A percentile compares a stretch with the other conserved stretches of the same genome.
These are phyloP conservation scores for Clavelina lepadiformis DNA, from an alignment of 23 tunicate species.

Conservation along the genomic window DNA sequence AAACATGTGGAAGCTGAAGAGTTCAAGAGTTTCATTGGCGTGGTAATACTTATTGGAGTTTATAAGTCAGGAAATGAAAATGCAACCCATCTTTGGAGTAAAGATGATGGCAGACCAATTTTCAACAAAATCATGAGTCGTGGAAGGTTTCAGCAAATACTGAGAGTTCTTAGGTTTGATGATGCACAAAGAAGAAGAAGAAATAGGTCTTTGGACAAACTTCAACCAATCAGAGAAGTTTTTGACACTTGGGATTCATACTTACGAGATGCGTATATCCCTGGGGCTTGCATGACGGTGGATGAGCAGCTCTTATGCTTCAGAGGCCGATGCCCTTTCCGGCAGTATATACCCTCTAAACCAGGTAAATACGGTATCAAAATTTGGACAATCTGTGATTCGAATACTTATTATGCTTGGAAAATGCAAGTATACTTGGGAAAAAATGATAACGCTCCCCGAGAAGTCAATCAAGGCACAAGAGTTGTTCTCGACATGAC, in stretches of 20 bases:
- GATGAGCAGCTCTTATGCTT: constrained; percentile 22
- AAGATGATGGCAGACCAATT: constrained; percentile 22
- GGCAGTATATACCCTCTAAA: constrained; percentile 19
- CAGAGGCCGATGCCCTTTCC: constrained; percentile 26
- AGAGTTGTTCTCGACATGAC: constrained; percentile 21
- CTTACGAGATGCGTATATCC: constrained; percentile 29
- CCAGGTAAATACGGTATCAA: constrained; percentile 24
- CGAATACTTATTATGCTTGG: constrained; percentile 25
- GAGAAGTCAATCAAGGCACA: constrained; percentile 30
- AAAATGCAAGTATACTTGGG: constrained; percentile 19
- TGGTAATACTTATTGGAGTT: constrained; percentile 19
- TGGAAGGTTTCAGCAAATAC: constrained; percentile 15
- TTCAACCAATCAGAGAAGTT: constrained; percentile 25
- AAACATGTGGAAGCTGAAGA: neutral
- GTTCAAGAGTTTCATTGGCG: constrained; percentile 20
- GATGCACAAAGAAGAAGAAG: constrained; percentile 22
- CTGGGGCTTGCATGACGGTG: constrained; percentile 18
- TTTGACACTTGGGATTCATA: constrained; percentile 16
- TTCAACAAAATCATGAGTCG: constrained; percentile 21
- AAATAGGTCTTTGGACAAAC: constrained; percentile 21
- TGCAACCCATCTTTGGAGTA: constrained; percentile 30
- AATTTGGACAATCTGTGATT: constrained; percentile 29
- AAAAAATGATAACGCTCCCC: constrained; percentile 19
- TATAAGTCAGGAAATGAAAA: constrained; percentile 19
- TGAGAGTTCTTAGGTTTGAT: constrained; percentile 29